Evolutionary conservation across 2,113 vertebrate species (phyloP), one percentile per base, ranked within the genome.

Genomic region (Rhinolophus ferrumequinum): DNA sequence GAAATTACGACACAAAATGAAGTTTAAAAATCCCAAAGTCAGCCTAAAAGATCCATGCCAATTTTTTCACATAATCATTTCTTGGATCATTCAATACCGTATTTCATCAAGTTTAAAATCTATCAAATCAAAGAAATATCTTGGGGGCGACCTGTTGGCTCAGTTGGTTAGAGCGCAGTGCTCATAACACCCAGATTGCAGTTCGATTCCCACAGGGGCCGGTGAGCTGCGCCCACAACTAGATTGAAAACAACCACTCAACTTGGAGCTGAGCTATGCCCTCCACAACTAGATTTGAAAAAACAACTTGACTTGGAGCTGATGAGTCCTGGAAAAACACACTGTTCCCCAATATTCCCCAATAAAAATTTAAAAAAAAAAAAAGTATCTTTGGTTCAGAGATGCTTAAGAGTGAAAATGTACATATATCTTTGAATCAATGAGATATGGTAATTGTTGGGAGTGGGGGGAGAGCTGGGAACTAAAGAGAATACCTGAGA

Each of bases 101-200:
- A 86, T n/a, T 64, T 94, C 47, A 95, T 81, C 67, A 47, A 89
- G 79, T 82, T 96, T 52, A 64, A 95, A 75, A 94, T 81, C 54
- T 12, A 87, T 24, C 56, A 86, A 89, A 33, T 79, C 47, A 93
- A 72, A 92, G 54, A 62, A 21, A 28, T 1, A 90, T 62, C 77
- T 60, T 82, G 30, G 70, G 11, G 41, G 41, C 4, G 41, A 44
- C 41, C 41, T 44, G 41, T 44, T 44, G 41, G 41, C 41, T 44
- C 41, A 44, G 41, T 44, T 44, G 41, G 41, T 44, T 44, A 44
- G 41, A 44, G 41, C 41, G 41, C 41, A 44, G 41, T 44, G 41
- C 41, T 44, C 41, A 44, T 44, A 44, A 44, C 41, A 44, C 41
- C 41, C 41, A 44, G 41, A 6, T 44, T 44, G 41, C 41, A 44